These are phyloP conservation scores for Podiceps cristatus DNA, from an alignment of 2,113 vertebrate species.

Conservation along the genomic window DNA sequence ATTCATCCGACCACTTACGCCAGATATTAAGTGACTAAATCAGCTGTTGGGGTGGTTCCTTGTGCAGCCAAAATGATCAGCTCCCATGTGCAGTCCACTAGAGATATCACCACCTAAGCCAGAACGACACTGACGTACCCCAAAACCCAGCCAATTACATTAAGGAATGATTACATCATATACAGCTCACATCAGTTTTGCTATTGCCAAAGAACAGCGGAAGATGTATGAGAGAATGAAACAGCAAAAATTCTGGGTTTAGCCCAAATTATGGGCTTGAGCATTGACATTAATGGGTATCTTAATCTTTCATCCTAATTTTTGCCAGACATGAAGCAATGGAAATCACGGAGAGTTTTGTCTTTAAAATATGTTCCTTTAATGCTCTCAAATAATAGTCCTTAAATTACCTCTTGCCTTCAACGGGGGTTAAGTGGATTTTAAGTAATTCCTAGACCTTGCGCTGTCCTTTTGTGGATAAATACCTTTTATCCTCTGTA, in stretches of 20 bases:
- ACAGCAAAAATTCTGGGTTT: background rate
- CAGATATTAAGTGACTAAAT: background rate
- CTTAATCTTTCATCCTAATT: background rate
- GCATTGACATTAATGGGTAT: background rate
- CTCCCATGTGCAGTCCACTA: background rate
- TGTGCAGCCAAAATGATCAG: background rate
- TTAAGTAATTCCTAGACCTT: slow-evolving; percentile 33
- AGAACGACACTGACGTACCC: background rate
- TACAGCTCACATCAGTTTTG: background rate
- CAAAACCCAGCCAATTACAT: background rate
- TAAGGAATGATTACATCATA: background rate
- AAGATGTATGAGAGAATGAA: background rate
- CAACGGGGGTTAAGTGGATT: slow-evolving; percentile 31
- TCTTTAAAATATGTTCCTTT: slow-evolving; percentile 2
- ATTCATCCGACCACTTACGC: background rate
- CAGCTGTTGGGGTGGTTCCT: background rate
- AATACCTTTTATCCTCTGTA: slow-evolving; percentile 32
- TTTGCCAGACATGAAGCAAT: background rate
- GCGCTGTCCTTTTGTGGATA: background rate
- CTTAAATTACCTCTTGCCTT: slow-evolving; percentile 31
- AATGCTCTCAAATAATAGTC: slow-evolving; percentile 42
- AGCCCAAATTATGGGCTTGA: background rate
- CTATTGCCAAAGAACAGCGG: background rate
- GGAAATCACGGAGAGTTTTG: background rate
- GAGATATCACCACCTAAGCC: background rate